Conservation (phyloP, 1,140 invertebrate genomes). For the Aphidius gifuensis region DNA sequence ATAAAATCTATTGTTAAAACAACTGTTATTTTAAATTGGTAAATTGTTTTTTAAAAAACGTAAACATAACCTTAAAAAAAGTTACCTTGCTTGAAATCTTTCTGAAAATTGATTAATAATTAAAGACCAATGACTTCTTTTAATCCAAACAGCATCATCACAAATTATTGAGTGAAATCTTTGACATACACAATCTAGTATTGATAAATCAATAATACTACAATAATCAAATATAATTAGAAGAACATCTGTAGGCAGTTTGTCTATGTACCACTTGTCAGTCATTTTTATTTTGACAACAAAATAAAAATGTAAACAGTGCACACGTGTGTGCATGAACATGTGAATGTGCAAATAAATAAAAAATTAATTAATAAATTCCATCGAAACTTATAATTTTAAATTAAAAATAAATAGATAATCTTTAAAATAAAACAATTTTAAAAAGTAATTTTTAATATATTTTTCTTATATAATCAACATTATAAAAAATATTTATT, state of each 20-base stretch:
- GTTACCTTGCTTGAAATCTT: constrained; percentile 43
- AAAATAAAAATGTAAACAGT: too few relatives aligned
- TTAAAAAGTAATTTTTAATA: too few relatives aligned
- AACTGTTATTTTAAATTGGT: not conserved
- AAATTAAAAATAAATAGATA: too few relatives aligned
- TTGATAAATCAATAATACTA: constrained; percentile 43
- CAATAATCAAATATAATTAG: constrained; percentile 50
- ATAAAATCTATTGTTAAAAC: not conserved
- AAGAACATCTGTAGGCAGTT: constrained; percentile 47
- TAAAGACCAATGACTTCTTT: constrained; percentile 38
- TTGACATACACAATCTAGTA: constrained; percentile 45
- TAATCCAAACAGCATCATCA: constrained; percentile 40
- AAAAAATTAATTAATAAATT: too few relatives aligned
- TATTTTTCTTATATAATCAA: too few relatives aligned
- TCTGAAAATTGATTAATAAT: constrained; percentile 46
- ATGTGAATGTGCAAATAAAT: too few relatives aligned
- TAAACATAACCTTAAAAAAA: constrained; percentile 33
- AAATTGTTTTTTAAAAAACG: not conserved
- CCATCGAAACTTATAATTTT: too few relatives aligned
- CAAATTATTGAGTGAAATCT: constrained; percentile 41
- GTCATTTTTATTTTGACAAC: constrained; percentile 35
- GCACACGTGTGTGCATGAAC: too few relatives aligned
- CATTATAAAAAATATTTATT: too few relatives aligned
- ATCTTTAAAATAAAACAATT: too few relatives aligned
- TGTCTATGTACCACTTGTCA: constrained; percentile 38